phyloP scores from a whole-genome alignment of 1,140 invertebrate genomes.

The Drosophila rufa region DNA sequence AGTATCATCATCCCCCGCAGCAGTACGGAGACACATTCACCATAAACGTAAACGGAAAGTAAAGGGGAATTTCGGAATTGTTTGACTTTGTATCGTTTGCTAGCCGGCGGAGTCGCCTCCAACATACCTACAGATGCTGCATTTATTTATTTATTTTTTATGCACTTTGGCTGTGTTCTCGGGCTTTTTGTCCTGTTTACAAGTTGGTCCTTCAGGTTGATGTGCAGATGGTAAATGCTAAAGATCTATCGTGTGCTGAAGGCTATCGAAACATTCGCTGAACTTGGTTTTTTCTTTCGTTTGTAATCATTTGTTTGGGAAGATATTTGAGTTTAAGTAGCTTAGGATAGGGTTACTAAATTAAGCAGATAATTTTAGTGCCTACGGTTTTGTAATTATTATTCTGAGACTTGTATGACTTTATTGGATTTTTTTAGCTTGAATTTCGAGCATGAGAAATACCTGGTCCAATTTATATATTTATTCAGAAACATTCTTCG shows the following conservation, averaged over 20 bases:
- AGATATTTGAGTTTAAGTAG: neutral
- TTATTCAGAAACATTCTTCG: no score
- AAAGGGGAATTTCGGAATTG: slow-evolving; percentile 75
- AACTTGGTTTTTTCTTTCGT: slow-evolving; percentile 5
- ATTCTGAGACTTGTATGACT: no score
- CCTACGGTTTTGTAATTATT: no score
- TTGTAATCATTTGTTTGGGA: neutral
- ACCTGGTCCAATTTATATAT: no score
- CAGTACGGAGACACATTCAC: slow-evolving; percentile 64
- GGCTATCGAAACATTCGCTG: slow-evolving; percentile 22
- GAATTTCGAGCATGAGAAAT: no score
- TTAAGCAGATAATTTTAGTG: neutral
- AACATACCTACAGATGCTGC: slow-evolving; percentile 18
- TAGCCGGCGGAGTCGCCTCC: slow-evolving; percentile 32
- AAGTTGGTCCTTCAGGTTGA: slow-evolving; percentile 21
- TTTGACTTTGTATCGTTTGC: slow-evolving; percentile 75
- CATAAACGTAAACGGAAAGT: slow-evolving; percentile 74
- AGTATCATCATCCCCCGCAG: slow-evolving; percentile 21
- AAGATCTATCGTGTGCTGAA: slow-evolving; percentile 15
- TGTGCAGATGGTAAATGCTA: slow-evolving; percentile 14
- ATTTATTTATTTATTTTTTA: slow-evolving; percentile 74
- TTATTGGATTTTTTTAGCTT: no score
- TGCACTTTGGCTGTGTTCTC: slow-evolving; percentile 52
- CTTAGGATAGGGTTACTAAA: neutral
- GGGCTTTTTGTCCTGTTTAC: slow-evolving; percentile 41